Percentiles rank a stretch among this genome's conserved stretches.
Conservation (phyloP, 2,888 invertebrate species). For the Cheilosia impressa region DNA sequence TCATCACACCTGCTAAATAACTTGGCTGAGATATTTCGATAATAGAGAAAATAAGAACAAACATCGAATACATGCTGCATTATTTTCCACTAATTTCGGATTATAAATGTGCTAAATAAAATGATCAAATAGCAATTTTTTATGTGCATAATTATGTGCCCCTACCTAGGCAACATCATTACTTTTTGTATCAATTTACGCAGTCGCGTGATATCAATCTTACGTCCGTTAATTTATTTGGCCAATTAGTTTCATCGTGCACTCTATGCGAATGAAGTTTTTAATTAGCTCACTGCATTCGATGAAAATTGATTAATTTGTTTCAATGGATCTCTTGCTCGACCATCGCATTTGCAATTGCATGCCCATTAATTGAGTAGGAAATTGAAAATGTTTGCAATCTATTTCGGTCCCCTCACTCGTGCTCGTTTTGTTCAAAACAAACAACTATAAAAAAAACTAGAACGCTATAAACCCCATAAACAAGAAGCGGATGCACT, state of each 20-base stretch:
- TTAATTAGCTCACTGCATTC: slow-evolving; percentile 57
- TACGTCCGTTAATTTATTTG: slow-evolving; percentile 62
- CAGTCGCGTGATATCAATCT: slow-evolving; percentile 35
- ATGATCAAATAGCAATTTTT: too few species aligned
- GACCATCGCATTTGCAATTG: neutral
- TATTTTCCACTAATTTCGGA: too few species aligned
- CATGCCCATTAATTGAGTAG: slow-evolving; percentile 41
- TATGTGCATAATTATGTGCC: too few species aligned
- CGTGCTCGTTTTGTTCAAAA: slow-evolving; percentile 52
- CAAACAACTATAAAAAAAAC: slow-evolving; percentile 24
- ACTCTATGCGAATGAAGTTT: slow-evolving; percentile 39
- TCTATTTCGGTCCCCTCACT: slow-evolving; percentile 34
- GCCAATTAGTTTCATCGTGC: slow-evolving; percentile 47
- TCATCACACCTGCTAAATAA: too few species aligned
- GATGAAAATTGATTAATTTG: slow-evolving; percentile 29
- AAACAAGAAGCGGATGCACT: neutral
- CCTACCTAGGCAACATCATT: neutral
- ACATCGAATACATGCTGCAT: too few species aligned
- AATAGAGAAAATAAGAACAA: too few species aligned
- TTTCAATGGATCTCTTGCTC: slow-evolving; percentile 23
- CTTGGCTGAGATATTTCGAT: too few species aligned
- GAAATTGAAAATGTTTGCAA: slow-evolving; percentile 69
- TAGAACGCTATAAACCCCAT: neutral
- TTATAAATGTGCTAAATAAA: too few species aligned
- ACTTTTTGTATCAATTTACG: neutral